Base-by-base conservation (phyloP, 2,113 vertebrate species). In the Otus sunia region DNA sequence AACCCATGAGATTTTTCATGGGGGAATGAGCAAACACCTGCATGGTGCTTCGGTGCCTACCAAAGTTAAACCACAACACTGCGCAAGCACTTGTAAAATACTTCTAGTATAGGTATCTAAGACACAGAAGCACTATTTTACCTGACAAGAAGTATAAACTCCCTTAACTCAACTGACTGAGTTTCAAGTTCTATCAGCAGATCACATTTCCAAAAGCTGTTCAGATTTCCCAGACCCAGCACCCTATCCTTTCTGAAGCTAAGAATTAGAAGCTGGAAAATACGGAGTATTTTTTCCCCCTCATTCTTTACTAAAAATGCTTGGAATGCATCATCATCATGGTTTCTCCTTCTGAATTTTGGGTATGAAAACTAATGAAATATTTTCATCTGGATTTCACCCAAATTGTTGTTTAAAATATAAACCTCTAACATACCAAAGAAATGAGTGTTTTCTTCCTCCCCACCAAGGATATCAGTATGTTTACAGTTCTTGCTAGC, bases 231-330 rank as follows among this genome's bases (percentile, higher is more conserved):
- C 16, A 47, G 9, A 69, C 18, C 21, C 25, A 62, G 25, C 8
- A 92, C 9, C 30, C 55, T 58, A 45, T 8, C 7, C 47, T 25
- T 89, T 75, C 68, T 52, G 41, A 94, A 95, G 52, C 18, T 17
- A 62, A 27, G 6, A 62, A 66, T 6, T 3, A 62, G 22, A 58
- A 81, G 82, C 4, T 69, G 29, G 41, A 74, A 19, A 92, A 47
- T 2, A 55, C 2, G 0, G 4, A 49, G 12, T 34, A 27, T 11
- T 79, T 56, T 75, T 41, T 5, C 5, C 13, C 13, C 22, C 43
- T 32, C 8, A 9, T 60, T 62, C 63, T 59, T 62, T 25, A 2
- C 26, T 79, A 52, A 69, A 69, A 66, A 37, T 11, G 3, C 32
- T 74, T 89, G 5, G 15, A 79, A 79, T 52, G 62, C 30, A 25